Evolutionary conservation across 2,888 invertebrate species (phyloP).

Genomic region (Anthrax anthrax): DNA sequence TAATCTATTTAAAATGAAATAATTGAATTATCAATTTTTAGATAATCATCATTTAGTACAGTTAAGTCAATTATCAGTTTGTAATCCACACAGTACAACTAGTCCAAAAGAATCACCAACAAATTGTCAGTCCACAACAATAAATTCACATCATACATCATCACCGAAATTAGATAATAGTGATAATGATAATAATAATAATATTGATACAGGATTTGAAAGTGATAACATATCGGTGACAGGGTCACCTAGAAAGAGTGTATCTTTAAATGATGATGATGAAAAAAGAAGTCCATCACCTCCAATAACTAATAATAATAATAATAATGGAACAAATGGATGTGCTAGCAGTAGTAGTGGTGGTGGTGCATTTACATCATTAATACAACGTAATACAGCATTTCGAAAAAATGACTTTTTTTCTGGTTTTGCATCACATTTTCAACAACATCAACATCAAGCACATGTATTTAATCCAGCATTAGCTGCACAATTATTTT

Average conservation of each 20-base stretch:
- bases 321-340: constrained; percentile 14
- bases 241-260: constrained; percentile 36
- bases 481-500: constrained; percentile 54
- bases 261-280: constrained; percentile 35
- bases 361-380: constrained; percentile 32
- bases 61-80: constrained; percentile 29
- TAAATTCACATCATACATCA: constrained; percentile 21
- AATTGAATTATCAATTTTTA: constrained; percentile 6
- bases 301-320: constrained; percentile 14
- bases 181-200: constrained; percentile 31
- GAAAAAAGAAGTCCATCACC: constrained; percentile 29
- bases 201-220: constrained; percentile 33
- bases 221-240: constrained; percentile 36
- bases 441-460: constrained; percentile 19
- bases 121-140: constrained; percentile 7
- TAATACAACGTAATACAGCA: constrained; percentile 28
- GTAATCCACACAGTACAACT: constrained; percentile 54
- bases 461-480: constrained; percentile 41
- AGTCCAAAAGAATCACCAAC: constrained; percentile 50
- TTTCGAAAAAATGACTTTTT: constrained; percentile 31
- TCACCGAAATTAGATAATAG: constrained; percentile 32
- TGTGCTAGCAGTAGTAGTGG: too few relatives aligned
- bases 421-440: constrained; percentile 35
- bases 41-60: constrained; percentile 23
- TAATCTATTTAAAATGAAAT: neutral